Base-by-base conservation (phyloP, 1,140 invertebrate genomes). In the Calycopis cecrops region DNA sequence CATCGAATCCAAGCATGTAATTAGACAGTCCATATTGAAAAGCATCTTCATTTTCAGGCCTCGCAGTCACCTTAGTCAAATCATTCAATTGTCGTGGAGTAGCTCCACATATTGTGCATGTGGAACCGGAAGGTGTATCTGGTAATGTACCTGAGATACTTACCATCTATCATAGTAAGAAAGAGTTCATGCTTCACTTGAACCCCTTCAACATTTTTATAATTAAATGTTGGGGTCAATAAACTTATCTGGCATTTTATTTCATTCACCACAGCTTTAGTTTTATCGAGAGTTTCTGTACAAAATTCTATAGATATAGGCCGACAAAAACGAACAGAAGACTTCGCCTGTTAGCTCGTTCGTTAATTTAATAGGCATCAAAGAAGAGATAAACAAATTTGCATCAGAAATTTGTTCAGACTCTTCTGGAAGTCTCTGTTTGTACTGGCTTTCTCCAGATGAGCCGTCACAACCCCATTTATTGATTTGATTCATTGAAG, bases 111-210 rank as follows among this genome's bases (percentile, higher is more conserved):
- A 58, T 37, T 14, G 60, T 60, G 28, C 63, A 62, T 6, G 51
- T 37, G 14, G 57, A 10, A 60, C 63, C 49, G 3, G 60, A 60
- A 17, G 57, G 11, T 11, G 60, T 60, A 3, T 58, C 35, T 35
- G 60, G 59, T 49, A 62, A 53, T 9, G n/a, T n/a, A 65, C 49
- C 17, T 35, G 44, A 21, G 53, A 14, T 21, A 35, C 16, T 37
- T 55, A 6, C 11, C 53, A 52, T 61, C 55, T 10, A 65, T 56
- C 59, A 61, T 65, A 18, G 59, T 50, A 57, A n/a, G n/a, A n/a
- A n/a, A 59, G 9, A 62, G 50, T 49, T 61, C 37, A 59, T 59
- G 59, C 14, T 59, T 57, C 3, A 65, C 38, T 54, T 65, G 14
- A 6, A 65, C 40, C 34, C 33, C 33, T 2, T 55, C 33, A 48